Percentiles rank a stretch among this genome's conserved stretches.
Evolutionary conservation across 2,888 invertebrate species (phyloP).

Genomic region (Phengaris arion): DNA sequence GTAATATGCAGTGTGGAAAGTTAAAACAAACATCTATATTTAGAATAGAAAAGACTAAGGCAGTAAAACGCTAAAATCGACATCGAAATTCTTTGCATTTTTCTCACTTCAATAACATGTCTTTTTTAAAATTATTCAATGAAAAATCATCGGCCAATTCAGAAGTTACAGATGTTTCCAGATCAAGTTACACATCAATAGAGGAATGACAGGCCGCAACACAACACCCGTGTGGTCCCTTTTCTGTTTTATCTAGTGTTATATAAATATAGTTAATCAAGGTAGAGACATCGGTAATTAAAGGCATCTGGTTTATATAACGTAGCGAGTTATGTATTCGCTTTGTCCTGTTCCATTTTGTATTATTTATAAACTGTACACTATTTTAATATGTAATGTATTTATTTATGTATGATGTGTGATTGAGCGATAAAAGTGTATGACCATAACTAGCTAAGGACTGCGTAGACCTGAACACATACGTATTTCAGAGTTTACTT

Average conservation of each 20-base stretch:
- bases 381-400: constrained; percentile 22
- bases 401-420: constrained; percentile 12
- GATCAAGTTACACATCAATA: constrained; percentile 9
- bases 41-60: not conserved
- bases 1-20: not conserved
- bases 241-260: constrained; percentile 13
- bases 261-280: constrained; percentile 8
- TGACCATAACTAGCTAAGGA: not conserved
- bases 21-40: not conserved
- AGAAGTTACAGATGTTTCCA: not conserved
- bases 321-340: constrained; percentile 5
- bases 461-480: not conserved
- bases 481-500: not conserved
- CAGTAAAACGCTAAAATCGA: too few species aligned
- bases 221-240: constrained; percentile 18
- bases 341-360: constrained; percentile 20
- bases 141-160: not conserved
- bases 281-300: constrained; percentile 23
- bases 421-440: constrained; percentile 11
- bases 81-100: not conserved
- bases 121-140: not conserved
- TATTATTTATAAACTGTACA: constrained; percentile 25
- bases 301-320: constrained; percentile 24
- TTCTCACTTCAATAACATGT: not conserved
- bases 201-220: not conserved